Percentiles rank a stretch among this genome's conserved stretches.
phyloP scores from a whole-genome alignment of 2,888 invertebrate species.

The Xylota segnis region DNA sequence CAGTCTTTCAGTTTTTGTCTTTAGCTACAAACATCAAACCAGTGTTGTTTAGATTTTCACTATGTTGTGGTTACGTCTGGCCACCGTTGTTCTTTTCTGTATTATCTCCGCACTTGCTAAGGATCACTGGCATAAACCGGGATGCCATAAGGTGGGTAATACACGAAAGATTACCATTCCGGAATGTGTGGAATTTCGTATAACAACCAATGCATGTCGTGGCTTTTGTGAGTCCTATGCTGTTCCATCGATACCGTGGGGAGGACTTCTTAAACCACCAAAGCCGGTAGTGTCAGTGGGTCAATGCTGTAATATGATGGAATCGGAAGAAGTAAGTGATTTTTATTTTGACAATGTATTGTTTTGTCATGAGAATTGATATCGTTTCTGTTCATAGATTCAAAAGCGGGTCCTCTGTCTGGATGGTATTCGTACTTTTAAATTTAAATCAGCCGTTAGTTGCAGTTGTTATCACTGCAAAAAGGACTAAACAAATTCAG shows the following conservation, averaged over 20 bases:
- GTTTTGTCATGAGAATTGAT: background rate
- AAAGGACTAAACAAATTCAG: slow-evolving; percentile 85
- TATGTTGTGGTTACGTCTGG: slow-evolving; percentile 61
- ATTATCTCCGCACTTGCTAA: slow-evolving; percentile 79
- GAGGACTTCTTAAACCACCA: slow-evolving; percentile 83
- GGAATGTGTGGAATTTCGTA: slow-evolving; percentile 92
- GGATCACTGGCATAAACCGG: slow-evolving; percentile 90
- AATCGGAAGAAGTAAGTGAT: slow-evolving; percentile 90
- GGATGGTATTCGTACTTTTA: slow-evolving; percentile 90
- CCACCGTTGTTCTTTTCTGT: slow-evolving; percentile 41
- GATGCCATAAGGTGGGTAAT: slow-evolving; percentile 93
- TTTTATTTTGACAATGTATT: slow-evolving; percentile 11
- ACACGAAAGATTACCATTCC: slow-evolving; percentile 92
- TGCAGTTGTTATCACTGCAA: slow-evolving; percentile 95
- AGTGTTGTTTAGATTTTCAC: background rate
- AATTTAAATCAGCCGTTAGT: slow-evolving; percentile 92
- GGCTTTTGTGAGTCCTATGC: slow-evolving; percentile 96
- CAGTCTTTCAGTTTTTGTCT: slow-evolving; percentile 35
- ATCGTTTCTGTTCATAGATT: slow-evolving; percentile 85
- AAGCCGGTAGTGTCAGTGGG: slow-evolving; percentile 92
- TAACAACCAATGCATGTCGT: slow-evolving; percentile 94
- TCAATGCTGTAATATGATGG: slow-evolving; percentile 96
- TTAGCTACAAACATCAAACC: slow-evolving; percentile 2
- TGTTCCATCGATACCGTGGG: slow-evolving; percentile 88
- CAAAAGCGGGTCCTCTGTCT: slow-evolving; percentile 91